Conservation (phyloP, 1,140 invertebrate genomes). For the Drosophila tristis region DNA sequence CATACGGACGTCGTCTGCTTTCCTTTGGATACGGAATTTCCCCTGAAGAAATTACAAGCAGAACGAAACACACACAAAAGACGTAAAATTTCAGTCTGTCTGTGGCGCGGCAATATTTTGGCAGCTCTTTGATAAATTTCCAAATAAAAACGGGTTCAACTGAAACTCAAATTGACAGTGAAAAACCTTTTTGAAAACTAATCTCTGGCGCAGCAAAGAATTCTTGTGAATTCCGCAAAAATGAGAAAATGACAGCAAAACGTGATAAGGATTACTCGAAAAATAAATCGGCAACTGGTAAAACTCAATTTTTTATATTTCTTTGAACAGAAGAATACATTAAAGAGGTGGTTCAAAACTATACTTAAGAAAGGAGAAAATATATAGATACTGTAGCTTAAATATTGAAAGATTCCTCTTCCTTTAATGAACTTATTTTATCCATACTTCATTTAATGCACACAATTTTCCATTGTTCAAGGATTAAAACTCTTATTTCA, state of each 20-base stretch:
- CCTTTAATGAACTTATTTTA: too few species aligned
- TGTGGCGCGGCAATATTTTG: background rate
- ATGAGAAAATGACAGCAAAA: conserved; percentile 84
- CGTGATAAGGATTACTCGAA: conserved; percentile 84
- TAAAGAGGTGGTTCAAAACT: too few species aligned
- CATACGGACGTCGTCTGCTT: conserved; percentile 37
- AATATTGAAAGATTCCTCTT: too few species aligned
- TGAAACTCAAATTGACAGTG: background rate
- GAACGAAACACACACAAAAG: conserved; percentile 43
- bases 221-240: conserved; percentile 77
- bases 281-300: conserved; percentile 82
- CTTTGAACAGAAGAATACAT: too few species aligned
- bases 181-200: background rate
- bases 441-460: too few species aligned
- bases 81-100: conserved; percentile 48
- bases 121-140: background rate
- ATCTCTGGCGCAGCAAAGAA: conserved; percentile 40
- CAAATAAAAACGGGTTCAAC: background rate
- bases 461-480: too few species aligned
- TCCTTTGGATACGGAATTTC: background rate
- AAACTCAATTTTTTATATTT: background rate
- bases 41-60: background rate
- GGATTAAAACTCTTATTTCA: too few species aligned
- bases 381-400: too few species aligned
- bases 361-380: too few species aligned